Evolutionary conservation across 2,797 vertebrate species (phyloP).

Genomic region (Premnoplex brunnescens): DNA sequence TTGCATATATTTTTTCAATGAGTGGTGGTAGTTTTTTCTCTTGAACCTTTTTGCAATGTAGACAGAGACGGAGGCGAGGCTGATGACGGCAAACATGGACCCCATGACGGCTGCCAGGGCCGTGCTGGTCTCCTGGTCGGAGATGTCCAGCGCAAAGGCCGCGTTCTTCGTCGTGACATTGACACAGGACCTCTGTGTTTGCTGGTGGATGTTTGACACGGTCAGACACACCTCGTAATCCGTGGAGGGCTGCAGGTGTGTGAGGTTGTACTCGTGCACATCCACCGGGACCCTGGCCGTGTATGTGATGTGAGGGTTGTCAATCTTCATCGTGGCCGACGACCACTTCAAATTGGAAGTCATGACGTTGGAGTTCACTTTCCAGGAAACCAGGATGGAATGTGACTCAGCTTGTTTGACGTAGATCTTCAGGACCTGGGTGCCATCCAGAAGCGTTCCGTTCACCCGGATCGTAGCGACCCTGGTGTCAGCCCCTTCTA

Average conservation of each 20-base stretch:
- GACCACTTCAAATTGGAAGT: constrained; percentile 96
- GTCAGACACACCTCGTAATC: constrained; percentile 96
- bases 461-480: constrained; percentile 91
- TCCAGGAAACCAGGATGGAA: constrained; percentile 95
- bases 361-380: constrained; percentile 93
- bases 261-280: constrained; percentile 96
- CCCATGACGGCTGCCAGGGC: constrained; percentile 93
- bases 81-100: constrained; percentile 89
- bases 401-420: constrained; percentile 92
- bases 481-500: constrained; percentile 91
- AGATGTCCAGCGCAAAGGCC: constrained; percentile 85
- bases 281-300: constrained; percentile 94
- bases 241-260: constrained; percentile 91
- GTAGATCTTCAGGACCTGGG: constrained; percentile 92
- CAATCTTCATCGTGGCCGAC: constrained; percentile 96
- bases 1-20: constrained; percentile 98
- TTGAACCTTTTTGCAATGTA: constrained; percentile 93
- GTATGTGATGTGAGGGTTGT: constrained; percentile 96
- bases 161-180: constrained; percentile 93
- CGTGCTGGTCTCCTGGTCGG: constrained; percentile 89
- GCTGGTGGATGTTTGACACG: constrained; percentile 90
- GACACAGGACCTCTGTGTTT: constrained; percentile 91
- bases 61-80: constrained; percentile 85
- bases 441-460: constrained; percentile 89
- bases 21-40: constrained; percentile 97